A percentile compares a stretch with the other conserved stretches of the same genome.
Conservation (phyloP, 2,888 invertebrate genomes). For the Diadromus collaris region DNA sequence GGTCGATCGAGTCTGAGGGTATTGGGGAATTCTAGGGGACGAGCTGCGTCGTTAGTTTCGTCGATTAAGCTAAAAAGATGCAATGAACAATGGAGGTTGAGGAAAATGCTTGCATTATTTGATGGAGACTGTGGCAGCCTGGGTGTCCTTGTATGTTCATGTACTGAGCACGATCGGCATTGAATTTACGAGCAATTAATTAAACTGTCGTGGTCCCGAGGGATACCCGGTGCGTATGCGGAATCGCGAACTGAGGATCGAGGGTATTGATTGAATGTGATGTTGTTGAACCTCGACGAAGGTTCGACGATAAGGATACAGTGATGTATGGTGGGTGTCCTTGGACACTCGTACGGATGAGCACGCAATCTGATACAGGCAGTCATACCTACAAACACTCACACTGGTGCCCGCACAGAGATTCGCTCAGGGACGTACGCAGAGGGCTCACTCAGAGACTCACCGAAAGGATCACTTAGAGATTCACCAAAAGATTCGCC, state of each 20-base stretch:
- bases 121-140: background rate
- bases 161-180: conserved; percentile 4
- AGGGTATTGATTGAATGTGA: conserved; percentile 1
- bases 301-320: background rate
- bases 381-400: background rate
- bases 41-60: conserved; percentile 13
- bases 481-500: too few species aligned
- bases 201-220: conserved; percentile 1
- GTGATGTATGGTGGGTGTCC: background rate
- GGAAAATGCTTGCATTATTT: background rate
- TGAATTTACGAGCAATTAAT: conserved; percentile 34
- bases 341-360: background rate
- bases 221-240: background rate
- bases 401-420: too few species aligned
- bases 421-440: too few species aligned
- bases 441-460: too few species aligned
- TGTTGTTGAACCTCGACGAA: background rate
- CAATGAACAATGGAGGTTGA: background rate
- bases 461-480: too few species aligned
- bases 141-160: background rate
- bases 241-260: background rate
- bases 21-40: background rate
- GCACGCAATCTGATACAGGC: background rate
- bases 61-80: conserved; percentile 5
- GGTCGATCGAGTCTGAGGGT: background rate